These are phyloP conservation scores for Mobula birostris DNA, from an alignment of 2,113 vertebrate genomes.

Conservation along the genomic window DNA sequence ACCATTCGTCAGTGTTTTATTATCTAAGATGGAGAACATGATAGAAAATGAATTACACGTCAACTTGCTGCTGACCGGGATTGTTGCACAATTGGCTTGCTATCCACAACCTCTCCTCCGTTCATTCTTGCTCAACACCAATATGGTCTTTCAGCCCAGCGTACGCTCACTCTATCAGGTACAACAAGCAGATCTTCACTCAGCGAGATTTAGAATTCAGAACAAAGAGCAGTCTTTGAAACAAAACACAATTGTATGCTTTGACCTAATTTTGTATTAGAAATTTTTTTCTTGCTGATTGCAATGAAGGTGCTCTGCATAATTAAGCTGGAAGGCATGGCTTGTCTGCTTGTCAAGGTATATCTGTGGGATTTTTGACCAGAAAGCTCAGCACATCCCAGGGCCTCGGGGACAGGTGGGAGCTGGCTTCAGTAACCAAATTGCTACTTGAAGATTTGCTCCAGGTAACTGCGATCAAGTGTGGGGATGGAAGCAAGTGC, in stretches of 20 bases:
- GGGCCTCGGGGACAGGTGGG: too few species aligned
- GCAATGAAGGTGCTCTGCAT: not conserved
- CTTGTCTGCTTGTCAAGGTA: too few species aligned
- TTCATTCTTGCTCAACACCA: conserved; percentile 95
- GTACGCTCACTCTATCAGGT: conserved; percentile 96
- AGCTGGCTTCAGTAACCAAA: too few species aligned
- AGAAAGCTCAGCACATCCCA: too few species aligned
- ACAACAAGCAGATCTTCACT: conserved; percentile 3
- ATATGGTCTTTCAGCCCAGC: conserved; percentile 90
- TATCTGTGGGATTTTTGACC: too few species aligned
- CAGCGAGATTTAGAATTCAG: not conserved
- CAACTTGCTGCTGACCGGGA: conserved; percentile 85
- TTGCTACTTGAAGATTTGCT: not conserved
- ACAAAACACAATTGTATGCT: not conserved
- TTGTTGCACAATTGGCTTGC: conserved; percentile 83
- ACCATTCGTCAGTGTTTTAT: conserved; percentile 86
- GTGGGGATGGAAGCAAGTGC: too few species aligned
- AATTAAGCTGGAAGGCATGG: too few species aligned
- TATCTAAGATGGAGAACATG: conserved; percentile 96
- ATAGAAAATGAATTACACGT: conserved; percentile 83
- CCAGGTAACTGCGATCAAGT: not conserved
- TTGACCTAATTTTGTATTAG: conserved; percentile 36
- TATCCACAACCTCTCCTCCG: conserved; percentile 91
- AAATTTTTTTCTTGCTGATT: not conserved
- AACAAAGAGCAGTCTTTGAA: not conserved